Evolutionary conservation across 2,113 vertebrate genomes (phyloP), one percentile per base, ranked within the genome.

Genomic region (Ondatra zibethicus): DNA sequence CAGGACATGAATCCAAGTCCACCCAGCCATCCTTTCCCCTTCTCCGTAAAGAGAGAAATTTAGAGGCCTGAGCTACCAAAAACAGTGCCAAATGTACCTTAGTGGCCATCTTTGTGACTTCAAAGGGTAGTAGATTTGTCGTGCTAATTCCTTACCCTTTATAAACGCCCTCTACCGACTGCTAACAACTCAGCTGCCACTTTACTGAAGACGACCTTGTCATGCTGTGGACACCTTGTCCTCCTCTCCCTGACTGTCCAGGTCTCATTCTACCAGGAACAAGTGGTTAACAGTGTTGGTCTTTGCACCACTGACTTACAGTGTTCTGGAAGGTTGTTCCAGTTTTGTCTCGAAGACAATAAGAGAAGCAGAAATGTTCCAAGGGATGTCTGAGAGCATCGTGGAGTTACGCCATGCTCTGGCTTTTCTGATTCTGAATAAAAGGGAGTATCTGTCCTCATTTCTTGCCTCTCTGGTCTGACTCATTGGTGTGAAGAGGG

Each of bases 401-500:
- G 11, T 13, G 27, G 31, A 27, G 58, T 10, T 72, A 16, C 45
- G 36, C 27, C 55, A 6, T 4, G 92, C 0, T 0, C 10, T 27
- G 73, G n/a, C 27, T 66, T 87, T 72, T 55, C 94, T 63, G 87
- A 63, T 89, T 73, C 66, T 16, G 52, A 33, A 82, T 94, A 96
- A 95, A 98, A 89, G 96, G 96, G 97, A 98, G 98, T 97, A 92
- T 94, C 97, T 88, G 88, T 52, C 72, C 0, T 13, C 33, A 23
- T 92, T 68, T 77, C 82, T 95, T 66, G 58, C 88, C 17, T 50
- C n/a, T 36, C 58, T 72, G 73, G 73, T n/a, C 17, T 19, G 33
- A 2, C n/a, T 47, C 13, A 7, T 93, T 98, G 95, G 97, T 91
- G 94, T 70, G 68, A 93, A 61, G 96, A 97, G 96, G 97, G 98